Conservation (phyloP, 2,113 vertebrate species). For the Toxotes chatareus region DNA sequence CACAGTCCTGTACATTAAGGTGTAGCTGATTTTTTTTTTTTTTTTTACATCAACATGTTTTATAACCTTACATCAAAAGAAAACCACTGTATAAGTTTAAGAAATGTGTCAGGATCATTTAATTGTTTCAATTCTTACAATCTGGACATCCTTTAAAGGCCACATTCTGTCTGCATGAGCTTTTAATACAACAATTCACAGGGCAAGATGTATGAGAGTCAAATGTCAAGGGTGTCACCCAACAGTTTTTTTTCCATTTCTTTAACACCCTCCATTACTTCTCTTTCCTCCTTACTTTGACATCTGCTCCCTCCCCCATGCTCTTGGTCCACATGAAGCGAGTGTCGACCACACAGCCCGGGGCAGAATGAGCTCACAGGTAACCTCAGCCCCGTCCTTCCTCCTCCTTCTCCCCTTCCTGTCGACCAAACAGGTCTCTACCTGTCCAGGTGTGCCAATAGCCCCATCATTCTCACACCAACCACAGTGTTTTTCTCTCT, state of each 20-base stretch:
- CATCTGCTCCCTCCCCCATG: slow-evolving; percentile 1
- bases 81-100: background rate
- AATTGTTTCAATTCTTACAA: background rate
- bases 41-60: background rate
- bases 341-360: slow-evolving; percentile 33
- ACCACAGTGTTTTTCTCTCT: slow-evolving; percentile 3
- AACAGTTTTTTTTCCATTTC: background rate
- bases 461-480: background rate
- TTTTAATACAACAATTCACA: background rate
- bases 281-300: slow-evolving; percentile 18
- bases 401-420: slow-evolving; percentile 48
- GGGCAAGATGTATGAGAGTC: background rate
- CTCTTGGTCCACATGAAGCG: slow-evolving; percentile 1
- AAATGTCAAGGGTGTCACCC: background rate
- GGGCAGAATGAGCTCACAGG: slow-evolving; percentile 54
- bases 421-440: slow-evolving; percentile 57
- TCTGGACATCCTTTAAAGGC: too few species aligned
- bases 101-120: background rate
- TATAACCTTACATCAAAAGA: background rate
- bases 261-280: slow-evolving; percentile 2
- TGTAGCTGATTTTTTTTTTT: background rate
- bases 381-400: slow-evolving; percentile 43
- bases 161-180: background rate
- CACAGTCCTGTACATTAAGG: too few species aligned
- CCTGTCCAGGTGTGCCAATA: slow-evolving; percentile 54